Evolutionary conservation across 2,888 invertebrate genomes (phyloP).

Genomic region (Toxonevra muliebris): DNA sequence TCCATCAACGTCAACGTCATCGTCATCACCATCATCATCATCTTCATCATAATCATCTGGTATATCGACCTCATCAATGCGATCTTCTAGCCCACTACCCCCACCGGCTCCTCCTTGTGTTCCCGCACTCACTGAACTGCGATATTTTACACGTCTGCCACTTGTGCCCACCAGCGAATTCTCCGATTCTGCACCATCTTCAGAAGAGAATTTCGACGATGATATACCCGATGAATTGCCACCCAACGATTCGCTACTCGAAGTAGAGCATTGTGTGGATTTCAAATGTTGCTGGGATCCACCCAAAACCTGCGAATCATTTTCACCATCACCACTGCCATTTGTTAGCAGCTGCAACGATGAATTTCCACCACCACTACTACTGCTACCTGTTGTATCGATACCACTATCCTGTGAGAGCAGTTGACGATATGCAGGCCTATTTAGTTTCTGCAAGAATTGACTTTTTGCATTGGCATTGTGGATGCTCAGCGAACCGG

Average conservation of each 20-base stretch:
- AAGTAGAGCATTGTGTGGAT: constrained; percentile 47
- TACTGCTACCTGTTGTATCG: constrained; percentile 51
- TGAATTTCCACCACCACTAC: constrained; percentile 28
- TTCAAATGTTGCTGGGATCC: constrained; percentile 44
- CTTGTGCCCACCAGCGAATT: constrained; percentile 34
- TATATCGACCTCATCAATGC: constrained; percentile 57
- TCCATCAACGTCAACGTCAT: constrained; percentile 43
- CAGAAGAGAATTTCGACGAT: constrained; percentile 43
- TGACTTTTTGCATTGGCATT: constrained; percentile 51
- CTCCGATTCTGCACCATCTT: constrained; percentile 44
- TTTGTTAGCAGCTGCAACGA: background rate
- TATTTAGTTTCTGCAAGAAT: constrained; percentile 45
- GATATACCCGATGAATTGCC: constrained; percentile 49
- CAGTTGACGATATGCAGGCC: constrained; percentile 46
- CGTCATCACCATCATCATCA: constrained; percentile 47
- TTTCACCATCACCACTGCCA: constrained; percentile 20
- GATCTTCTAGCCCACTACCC: constrained; percentile 48
- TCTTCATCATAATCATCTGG: constrained; percentile 47
- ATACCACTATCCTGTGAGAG: constrained; percentile 65
- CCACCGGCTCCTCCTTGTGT: constrained; percentile 40
- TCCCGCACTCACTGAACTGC: constrained; percentile 54
- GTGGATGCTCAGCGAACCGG: constrained; percentile 56
- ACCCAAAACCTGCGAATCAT: constrained; percentile 33
- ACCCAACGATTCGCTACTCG: constrained; percentile 58
- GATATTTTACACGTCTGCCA: constrained; percentile 52